Percentiles rank a stretch among this genome's conserved stretches.
Evolutionary conservation across 2,888 invertebrate genomes (phyloP).

Genomic region (Eubasilissa splendida): DNA sequence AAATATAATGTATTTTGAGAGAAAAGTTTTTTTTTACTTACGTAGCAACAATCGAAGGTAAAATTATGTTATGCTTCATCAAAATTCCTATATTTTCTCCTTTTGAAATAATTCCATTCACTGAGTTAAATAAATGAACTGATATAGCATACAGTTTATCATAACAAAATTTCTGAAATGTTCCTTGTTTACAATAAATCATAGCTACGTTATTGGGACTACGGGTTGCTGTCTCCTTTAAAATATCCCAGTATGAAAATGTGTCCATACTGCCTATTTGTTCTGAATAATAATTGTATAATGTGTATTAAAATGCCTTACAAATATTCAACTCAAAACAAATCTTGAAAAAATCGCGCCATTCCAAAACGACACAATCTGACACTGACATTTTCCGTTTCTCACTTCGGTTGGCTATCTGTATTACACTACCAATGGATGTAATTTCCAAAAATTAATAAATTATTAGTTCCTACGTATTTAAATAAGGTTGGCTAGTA

Average conservation of each 20-base stretch:
- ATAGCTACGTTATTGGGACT: constrained; percentile 66
- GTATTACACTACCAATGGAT: too few relatives aligned
- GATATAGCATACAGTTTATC: constrained; percentile 69
- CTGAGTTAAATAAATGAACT: constrained; percentile 67
- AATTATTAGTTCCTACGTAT: too few relatives aligned
- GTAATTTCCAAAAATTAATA: too few relatives aligned
- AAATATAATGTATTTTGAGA: too few relatives aligned
- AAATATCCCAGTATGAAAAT: constrained; percentile 62
- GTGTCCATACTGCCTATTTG: neutral
- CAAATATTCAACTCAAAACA: too few relatives aligned
- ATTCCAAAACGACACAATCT: too few relatives aligned
- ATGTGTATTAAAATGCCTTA: too few relatives aligned
- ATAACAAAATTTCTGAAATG: constrained; percentile 64
- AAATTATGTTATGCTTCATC: constrained; percentile 69
- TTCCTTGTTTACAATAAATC: constrained; percentile 47
- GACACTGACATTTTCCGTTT: too few relatives aligned
- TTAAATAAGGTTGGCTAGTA: too few relatives aligned
- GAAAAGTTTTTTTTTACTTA: constrained; percentile 62
- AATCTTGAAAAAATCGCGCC: too few relatives aligned
- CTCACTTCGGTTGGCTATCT: too few relatives aligned
- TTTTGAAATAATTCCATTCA: constrained; percentile 65
- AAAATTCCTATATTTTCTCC: constrained; percentile 69
- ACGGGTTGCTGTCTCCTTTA: constrained; percentile 66
- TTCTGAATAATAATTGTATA: neutral
- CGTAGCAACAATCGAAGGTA: constrained; percentile 74